Evolutionary conservation across 2,113 vertebrate species (phyloP).

Genomic region (Nipponia nippon): DNA sequence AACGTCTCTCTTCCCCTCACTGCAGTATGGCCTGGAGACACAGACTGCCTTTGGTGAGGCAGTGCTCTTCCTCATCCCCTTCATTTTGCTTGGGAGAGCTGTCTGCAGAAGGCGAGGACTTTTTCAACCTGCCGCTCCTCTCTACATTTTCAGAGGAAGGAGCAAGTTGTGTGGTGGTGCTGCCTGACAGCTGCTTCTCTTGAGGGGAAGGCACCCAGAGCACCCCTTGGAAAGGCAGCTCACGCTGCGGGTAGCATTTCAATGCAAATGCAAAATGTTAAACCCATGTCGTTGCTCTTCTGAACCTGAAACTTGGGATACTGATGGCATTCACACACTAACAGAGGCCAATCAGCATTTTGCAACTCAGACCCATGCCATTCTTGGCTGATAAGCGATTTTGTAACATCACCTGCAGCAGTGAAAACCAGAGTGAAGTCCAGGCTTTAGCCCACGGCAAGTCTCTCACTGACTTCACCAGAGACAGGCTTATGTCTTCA

Average conservation of each 20-base stretch:
- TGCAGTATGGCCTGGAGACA: fast-evolving
- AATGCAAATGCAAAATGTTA: background rate
- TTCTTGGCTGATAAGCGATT: background rate
- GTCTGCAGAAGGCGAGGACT: background rate
- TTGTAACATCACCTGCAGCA: background rate
- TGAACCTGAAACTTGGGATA: background rate
- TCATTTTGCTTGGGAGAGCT: background rate
- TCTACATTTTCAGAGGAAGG: background rate
- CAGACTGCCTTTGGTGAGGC: background rate
- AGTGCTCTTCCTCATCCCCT: background rate
- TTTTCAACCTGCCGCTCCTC: background rate
- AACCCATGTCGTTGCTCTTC: fast-evolving
- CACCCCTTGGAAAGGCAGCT: background rate
- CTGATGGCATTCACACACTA: background rate
- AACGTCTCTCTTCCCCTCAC: background rate
- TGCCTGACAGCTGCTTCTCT: background rate
- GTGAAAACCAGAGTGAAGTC: background rate
- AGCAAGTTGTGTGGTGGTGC: background rate
- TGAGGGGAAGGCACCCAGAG: no score
- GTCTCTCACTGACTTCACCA: background rate
- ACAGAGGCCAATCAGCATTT: background rate
- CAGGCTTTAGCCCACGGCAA: background rate
- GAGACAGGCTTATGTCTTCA: background rate
- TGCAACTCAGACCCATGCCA: background rate
- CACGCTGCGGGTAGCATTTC: background rate